phyloP scores from a whole-genome alignment of 2,113 vertebrate genomes.

The Amia ocellicauda region DNA sequence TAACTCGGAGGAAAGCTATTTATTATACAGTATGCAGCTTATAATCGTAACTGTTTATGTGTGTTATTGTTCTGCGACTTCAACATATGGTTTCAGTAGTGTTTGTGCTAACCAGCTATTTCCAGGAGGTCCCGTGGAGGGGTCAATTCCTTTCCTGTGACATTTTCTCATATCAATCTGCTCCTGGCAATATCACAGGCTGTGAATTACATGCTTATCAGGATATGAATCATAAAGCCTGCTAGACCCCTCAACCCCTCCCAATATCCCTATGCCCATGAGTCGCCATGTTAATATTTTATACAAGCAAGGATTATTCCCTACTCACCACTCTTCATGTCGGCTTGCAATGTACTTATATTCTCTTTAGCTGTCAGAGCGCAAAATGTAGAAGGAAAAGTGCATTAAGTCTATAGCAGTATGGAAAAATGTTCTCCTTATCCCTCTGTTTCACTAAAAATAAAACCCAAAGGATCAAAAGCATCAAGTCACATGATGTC shows the following conservation, averaged over 20 bases:
- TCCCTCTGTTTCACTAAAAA: too few relatives aligned
- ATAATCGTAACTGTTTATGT: conserved; percentile 37
- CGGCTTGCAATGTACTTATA: too few relatives aligned
- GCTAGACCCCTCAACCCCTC: not conserved
- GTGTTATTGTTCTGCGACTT: conserved; percentile 33
- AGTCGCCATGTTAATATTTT: not conserved
- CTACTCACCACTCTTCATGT: too few relatives aligned
- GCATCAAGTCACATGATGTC: too few relatives aligned
- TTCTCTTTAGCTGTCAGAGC: too few relatives aligned
- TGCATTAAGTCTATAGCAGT: too few relatives aligned
- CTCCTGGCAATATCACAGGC: not conserved
- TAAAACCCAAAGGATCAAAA: too few relatives aligned
- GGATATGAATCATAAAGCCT: conserved; percentile 3
- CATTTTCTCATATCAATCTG: conserved; percentile 8
- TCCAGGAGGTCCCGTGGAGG: not conserved
- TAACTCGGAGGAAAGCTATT: conserved; percentile 10
- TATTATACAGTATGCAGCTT: conserved; percentile 6
- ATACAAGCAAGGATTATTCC: too few relatives aligned
- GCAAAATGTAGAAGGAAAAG: too few relatives aligned
- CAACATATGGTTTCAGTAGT: conserved; percentile 5
- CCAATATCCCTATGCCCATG: not conserved
- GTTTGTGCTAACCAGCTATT: not conserved
- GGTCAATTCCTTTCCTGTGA: not conserved
- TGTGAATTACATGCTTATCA: not conserved
- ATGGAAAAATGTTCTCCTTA: too few relatives aligned